Evolutionary conservation across 2,113 vertebrate species (phyloP).

Genomic region (Alces alces): DNA sequence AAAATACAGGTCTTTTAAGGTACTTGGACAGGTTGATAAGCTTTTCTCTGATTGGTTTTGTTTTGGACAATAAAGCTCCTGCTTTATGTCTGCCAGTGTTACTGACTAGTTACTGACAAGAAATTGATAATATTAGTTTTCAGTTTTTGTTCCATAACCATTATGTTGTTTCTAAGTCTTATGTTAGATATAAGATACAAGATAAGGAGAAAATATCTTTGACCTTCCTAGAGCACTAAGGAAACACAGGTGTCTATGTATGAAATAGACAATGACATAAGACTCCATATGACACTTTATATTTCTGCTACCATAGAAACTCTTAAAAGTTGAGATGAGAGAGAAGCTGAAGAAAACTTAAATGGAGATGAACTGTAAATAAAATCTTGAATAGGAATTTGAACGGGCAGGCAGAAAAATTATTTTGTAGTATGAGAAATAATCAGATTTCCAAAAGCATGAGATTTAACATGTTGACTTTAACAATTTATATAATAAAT

Average conservation of each 20-base stretch:
- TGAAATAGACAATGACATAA: not conserved
- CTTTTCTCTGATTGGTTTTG: not conserved
- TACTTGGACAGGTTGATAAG: not conserved
- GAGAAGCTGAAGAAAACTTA: not conserved
- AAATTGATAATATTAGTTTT: not conserved
- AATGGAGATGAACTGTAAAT: not conserved
- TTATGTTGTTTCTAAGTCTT: conserved; percentile 15
- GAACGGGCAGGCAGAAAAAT: not conserved
- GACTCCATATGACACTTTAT: not conserved
- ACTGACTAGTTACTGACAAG: not conserved
- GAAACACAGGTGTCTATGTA: not conserved
- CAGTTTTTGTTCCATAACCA: not conserved
- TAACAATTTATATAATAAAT: conserved; percentile 11
- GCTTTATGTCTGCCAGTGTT: not conserved
- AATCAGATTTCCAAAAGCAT: not conserved
- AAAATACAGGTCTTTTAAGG: conserved; percentile 18
- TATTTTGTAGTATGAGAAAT: not conserved
- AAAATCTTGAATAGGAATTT: conserved; percentile 19
- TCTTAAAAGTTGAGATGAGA: not conserved
- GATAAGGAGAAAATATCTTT: conserved; percentile 17
- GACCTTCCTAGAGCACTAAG: not conserved
- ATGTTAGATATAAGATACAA: not conserved
- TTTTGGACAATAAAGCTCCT: not conserved
- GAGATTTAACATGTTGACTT: not conserved
- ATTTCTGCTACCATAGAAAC: not conserved